phyloP scores from a whole-genome alignment of 2,797 vertebrate species.

The Sebastes hubbsi region DNA sequence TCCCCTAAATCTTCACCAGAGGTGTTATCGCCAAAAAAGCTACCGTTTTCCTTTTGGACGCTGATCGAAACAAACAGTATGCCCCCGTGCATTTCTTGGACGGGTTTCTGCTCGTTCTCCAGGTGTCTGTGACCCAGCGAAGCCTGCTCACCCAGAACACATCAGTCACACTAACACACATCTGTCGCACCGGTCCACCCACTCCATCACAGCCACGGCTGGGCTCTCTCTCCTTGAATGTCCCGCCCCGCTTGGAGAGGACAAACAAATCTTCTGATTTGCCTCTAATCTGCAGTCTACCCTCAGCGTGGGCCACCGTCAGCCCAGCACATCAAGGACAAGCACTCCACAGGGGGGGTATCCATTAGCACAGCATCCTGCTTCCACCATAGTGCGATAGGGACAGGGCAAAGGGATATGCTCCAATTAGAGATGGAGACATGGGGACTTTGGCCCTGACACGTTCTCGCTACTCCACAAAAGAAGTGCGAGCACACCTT shows the following conservation, averaged over 20 bases:
- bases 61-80: conserved; percentile 64
- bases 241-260: conserved; percentile 58
- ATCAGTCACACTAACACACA: conserved; percentile 79
- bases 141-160: conserved; percentile 68
- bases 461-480: conserved; percentile 63
- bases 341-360: conserved; percentile 56
- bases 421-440: conserved; percentile 75
- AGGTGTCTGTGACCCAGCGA: conserved; percentile 68
- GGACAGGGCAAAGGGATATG: conserved; percentile 63
- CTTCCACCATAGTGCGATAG: conserved; percentile 51
- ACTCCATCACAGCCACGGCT: conserved; percentile 68
- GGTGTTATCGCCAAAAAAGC: conserved; percentile 49
- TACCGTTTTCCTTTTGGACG: conserved; percentile 57
- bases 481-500: conserved; percentile 56
- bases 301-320: conserved; percentile 60
- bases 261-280: conserved; percentile 79
- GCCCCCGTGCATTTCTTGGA: conserved; percentile 52
- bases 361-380: conserved; percentile 72
- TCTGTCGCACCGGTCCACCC: conserved; percentile 64
- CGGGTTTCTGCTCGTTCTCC: conserved; percentile 57
- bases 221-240: conserved; percentile 67
- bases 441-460: conserved; percentile 72
- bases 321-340: conserved; percentile 73
- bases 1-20: conserved; percentile 63
- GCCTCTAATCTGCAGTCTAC: conserved; percentile 76